Base-by-base conservation (phyloP, 2,113 vertebrate genomes). In the Brachyhypopomus gauderio region DNA sequence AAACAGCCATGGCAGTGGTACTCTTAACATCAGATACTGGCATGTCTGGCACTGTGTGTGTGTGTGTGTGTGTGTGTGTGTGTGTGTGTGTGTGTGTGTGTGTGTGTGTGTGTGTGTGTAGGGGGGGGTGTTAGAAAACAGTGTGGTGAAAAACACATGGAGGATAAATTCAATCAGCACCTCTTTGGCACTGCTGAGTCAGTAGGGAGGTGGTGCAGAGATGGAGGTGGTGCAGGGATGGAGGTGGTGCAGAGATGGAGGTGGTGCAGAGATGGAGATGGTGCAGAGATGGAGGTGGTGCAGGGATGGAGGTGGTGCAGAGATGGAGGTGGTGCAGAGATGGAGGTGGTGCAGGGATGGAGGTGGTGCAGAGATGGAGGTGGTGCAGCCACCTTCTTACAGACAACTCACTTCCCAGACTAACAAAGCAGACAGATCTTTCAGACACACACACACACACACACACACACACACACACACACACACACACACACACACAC, bases 131-230 rank as follows among this genome's bases (percentile, higher is more conserved):
- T 76, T 59, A 52, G 36, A 52, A 52, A 52, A 27, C 34, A 5
- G 27, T 14, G n/a, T 62, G 30, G 77, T 30, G 23, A 52, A 83
- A 20, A 38, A 20, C 77, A 81, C 63, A 85, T 80, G 45, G 77
- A 77, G 77, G 66, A 62, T 80, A 71, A 80, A 85, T 83, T 73
- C 63, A 81, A 67, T 78, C 73, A 81, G 62, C 38, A 74, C 45
- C 77, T 69, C 52, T 72, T 67, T 83, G 80, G 69, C 52, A 64
- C 38, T 71, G 69, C 45, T 27, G 70, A 75, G 69, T 80, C 45
- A 34, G 56, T 23, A 70, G 36, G 64, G 3, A 74, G 58, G 70
- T 77, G 79, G 77, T 45, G 58, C 83, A 73, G 75, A 17, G 30
- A 70, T 9, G 55, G 20, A 38, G n/a, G 0, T 60, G 58, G 2